Evolutionary conservation across 2,888 invertebrate species (phyloP).

Genomic region (Nemapogon koenigi): DNA sequence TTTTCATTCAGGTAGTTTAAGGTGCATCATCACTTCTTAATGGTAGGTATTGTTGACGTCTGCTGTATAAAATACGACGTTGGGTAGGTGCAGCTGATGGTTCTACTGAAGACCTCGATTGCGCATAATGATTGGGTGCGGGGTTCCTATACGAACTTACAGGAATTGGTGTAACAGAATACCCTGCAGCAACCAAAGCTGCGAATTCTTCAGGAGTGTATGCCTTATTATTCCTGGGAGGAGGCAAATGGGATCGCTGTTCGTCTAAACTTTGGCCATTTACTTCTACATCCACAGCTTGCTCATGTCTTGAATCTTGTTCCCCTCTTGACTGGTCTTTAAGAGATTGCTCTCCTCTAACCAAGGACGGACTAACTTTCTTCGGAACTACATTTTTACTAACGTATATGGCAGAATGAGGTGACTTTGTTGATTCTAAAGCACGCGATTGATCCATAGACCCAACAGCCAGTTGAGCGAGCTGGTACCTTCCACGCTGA

Average conservation of each 20-base stretch:
- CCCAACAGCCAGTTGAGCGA: constrained; percentile 25
- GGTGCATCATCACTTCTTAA: constrained; percentile 53
- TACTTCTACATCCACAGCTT: constrained; percentile 28
- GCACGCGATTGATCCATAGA: constrained; percentile 29
- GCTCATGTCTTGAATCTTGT: constrained; percentile 14
- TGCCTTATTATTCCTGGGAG: constrained; percentile 55
- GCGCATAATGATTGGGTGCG: constrained; percentile 28
- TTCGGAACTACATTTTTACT: constrained; percentile 40
- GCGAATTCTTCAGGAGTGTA: constrained; percentile 59
- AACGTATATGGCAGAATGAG: constrained; percentile 49
- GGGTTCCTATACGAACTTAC: constrained; percentile 29
- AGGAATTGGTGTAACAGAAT: constrained; percentile 56
- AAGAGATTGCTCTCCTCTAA: not conserved
- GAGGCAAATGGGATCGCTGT: constrained; percentile 47
- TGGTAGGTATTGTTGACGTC: constrained; percentile 52
- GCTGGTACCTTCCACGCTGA: constrained; percentile 39
- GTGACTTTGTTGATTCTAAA: constrained; percentile 37
- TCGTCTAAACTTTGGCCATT: constrained; percentile 41
- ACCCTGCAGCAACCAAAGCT: constrained; percentile 54
- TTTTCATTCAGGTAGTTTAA: constrained; percentile 23
- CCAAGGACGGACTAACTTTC: not conserved
- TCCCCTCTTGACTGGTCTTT: constrained; percentile 23
- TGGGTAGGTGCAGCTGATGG: constrained; percentile 29
- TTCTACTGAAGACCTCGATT: constrained; percentile 37
- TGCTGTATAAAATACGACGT: constrained; percentile 27